Conservation (phyloP, 2,797 vertebrate genomes). For the Bradypodion ventrale region DNA sequence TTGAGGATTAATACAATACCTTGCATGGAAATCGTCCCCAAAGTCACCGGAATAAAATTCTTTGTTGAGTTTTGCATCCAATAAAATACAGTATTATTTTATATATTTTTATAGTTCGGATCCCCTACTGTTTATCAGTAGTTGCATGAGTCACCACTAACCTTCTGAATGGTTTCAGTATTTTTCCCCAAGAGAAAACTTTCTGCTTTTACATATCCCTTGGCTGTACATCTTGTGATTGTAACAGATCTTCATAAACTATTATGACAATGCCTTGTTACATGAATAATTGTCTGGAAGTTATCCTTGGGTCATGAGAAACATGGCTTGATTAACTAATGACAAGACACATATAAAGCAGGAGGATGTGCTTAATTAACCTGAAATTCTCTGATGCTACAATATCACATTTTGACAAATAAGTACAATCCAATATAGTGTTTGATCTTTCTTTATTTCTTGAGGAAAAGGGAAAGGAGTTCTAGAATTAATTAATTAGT, state of each 20-base stretch:
- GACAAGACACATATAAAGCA: not conserved
- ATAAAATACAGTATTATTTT: not conserved
- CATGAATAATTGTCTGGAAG: not conserved
- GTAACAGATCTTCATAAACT: not conserved
- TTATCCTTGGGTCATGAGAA: not conserved
- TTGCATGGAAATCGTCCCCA: not conserved
- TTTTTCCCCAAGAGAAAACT: not conserved
- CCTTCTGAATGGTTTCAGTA: not conserved
- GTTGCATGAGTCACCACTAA: not conserved
- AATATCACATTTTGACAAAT: conserved; percentile 4
- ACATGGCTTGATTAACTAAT: conserved; percentile 15
- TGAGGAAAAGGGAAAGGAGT: conserved; percentile 25
- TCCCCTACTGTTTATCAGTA: not conserved
- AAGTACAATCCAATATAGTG: conserved; percentile 15
- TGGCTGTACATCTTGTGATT: not conserved
- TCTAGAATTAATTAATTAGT: conserved; percentile 27
- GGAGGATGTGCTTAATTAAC: conserved; percentile 34
- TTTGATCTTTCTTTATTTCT: conserved; percentile 20
- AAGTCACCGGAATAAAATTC: not conserved
- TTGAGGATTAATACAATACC: not conserved
- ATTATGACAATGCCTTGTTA: not conserved
- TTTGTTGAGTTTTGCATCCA: not conserved
- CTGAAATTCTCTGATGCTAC: conserved; percentile 30
- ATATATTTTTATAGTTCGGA: not conserved
- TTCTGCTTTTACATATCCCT: not conserved